Percentiles rank a stretch among this genome's conserved stretches.
phyloP scores from a whole-genome alignment of 2,113 vertebrate species.

The Agapornis roseicollis region DNA sequence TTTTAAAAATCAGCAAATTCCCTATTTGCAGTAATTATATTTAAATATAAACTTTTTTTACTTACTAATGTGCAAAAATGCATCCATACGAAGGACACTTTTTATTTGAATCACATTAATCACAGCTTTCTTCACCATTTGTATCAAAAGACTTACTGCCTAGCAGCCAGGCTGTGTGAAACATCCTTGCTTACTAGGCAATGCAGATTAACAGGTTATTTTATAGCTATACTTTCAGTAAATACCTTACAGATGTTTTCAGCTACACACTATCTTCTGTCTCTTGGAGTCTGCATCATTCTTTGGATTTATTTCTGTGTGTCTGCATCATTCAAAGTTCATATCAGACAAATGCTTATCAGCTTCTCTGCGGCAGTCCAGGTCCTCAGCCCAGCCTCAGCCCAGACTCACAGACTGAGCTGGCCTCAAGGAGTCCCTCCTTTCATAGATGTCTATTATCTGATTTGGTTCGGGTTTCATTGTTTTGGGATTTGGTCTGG shows the following conservation, averaged over 20 bases:
- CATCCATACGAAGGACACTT: not conserved
- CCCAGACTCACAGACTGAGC: not conserved
- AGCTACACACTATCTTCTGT: not conserved
- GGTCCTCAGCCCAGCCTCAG: not conserved
- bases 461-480: not conserved
- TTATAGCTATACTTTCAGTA: not conserved
- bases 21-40: not conserved
- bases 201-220: not conserved
- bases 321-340: not conserved
- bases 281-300: not conserved
- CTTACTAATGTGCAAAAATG: not conserved
- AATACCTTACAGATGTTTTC: conserved; percentile 1
- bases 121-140: not conserved
- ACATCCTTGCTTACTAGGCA: not conserved
- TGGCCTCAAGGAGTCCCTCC: not conserved
- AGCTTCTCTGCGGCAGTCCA: accelerated
- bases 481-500: not conserved
- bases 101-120: not conserved
- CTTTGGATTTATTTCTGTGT: not conserved
- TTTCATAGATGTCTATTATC: not conserved
- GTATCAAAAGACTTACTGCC: not conserved
- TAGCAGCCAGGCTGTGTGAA: not conserved
- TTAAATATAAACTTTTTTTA: not conserved
- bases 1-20: not conserved
- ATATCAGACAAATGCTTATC: not conserved